Base-by-base conservation (phyloP, 2,113 vertebrate species). In the Lagopus leucura region DNA sequence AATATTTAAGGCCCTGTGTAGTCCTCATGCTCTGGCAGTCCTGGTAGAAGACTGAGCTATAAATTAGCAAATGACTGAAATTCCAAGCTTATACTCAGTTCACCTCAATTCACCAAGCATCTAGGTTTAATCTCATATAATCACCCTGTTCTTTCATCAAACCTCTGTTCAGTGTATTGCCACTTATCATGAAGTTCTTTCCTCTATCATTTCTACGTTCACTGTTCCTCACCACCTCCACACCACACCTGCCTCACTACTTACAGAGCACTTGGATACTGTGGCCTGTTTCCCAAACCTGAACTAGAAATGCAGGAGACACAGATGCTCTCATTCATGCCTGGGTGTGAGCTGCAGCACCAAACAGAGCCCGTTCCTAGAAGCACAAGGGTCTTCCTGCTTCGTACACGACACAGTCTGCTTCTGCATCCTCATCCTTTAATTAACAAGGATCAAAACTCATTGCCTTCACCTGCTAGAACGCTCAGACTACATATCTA, bases 191-290 rank as follows among this genome's bases (percentile, higher is more conserved):
- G 5, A 72, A 27, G 30, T 13, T 19, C 36, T 52, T 58, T 36
- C 54, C 48, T 73, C 54, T 12, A 15, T 20, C 19, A 63, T 58
- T 89, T 77, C 48, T 79, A 66, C 40, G 76, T 91, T 82, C 55
- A 30, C 30, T 48, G 28, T 8, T 61, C 8, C 54, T 65, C 40
- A 55, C 4, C 63, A 69, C 24, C 16, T 36, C 43, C 36, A 34
- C 24, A 24, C 47, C 40, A 34, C 27, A 24, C 21, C 6, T 3
- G 1, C 21, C 14, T 7, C 1, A 0, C 24, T 40, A 0, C 43
- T 63, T 79, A 48, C 0, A 8, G 34, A 88, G 22, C 47, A 47
- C 69, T 43, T 52, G 40, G 42, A 74, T 17, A 34, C 17, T 15
- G 22, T 34, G 67, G 42, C 14, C 19, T 76, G 6, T 57, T 76